phyloP scores from a whole-genome alignment of 2,113 vertebrate genomes.

The Cheirogaleus medius region DNA sequence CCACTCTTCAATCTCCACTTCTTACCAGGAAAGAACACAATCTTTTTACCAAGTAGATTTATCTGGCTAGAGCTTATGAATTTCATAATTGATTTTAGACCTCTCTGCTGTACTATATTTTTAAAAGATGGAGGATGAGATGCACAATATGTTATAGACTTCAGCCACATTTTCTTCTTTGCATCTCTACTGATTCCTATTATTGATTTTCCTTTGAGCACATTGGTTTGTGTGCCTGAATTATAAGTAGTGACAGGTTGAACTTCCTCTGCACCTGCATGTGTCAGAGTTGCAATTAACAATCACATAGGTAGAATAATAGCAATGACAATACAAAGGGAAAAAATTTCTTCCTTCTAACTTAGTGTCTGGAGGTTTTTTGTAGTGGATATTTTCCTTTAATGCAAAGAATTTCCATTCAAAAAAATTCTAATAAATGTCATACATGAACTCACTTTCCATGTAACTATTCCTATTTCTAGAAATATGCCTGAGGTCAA shows the following conservation, averaged over 20 bases:
- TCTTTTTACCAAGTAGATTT: background rate
- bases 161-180: conserved; percentile 10
- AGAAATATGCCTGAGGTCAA: conserved; percentile 18
- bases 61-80: background rate
- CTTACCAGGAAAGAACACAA: background rate
- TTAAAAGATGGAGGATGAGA: background rate
- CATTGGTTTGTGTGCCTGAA: background rate
- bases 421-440: conserved; percentile 15
- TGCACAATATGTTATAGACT: background rate
- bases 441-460: background rate
- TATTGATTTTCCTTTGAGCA: conserved; percentile 36
- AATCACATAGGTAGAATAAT: background rate
- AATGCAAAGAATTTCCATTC: background rate
- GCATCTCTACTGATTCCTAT: background rate
- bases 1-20: background rate
- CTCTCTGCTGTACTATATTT: background rate
- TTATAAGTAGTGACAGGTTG: conserved; percentile 9
- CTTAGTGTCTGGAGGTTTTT: background rate
- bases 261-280: conserved; percentile 33
- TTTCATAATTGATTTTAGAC: conserved; percentile 22
- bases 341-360: background rate
- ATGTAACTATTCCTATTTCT: background rate
- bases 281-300: conserved; percentile 42
- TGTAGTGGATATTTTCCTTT: background rate
- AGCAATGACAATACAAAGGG: background rate